Percentiles rank a stretch among this genome's conserved stretches.
Evolutionary conservation across 2,113 vertebrate species (phyloP).

Genomic region (Nanorana parkeri): DNA sequence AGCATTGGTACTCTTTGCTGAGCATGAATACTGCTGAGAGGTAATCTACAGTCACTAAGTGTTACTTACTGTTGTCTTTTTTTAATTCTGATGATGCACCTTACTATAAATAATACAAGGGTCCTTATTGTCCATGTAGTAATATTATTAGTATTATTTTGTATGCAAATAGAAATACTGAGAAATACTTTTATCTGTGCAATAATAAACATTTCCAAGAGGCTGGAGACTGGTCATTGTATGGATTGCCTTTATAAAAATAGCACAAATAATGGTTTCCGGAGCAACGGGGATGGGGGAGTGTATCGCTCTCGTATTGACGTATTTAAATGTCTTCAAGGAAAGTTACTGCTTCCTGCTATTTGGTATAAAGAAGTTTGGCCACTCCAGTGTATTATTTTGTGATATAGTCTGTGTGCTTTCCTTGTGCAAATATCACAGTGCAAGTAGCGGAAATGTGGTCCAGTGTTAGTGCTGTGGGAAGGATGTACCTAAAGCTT

Average conservation of each 20-base stretch:
- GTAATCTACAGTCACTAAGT: too few relatives aligned
- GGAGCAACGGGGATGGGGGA: slow-evolving; percentile 26
- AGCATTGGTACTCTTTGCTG: too few relatives aligned
- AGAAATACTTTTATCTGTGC: not conserved
- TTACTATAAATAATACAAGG: not conserved
- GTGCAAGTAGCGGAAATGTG: too few relatives aligned
- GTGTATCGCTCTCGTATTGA: slow-evolving; percentile 20
- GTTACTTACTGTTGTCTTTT: too few relatives aligned
- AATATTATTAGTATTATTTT: not conserved
- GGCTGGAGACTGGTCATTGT: not conserved
- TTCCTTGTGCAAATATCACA: too few relatives aligned
- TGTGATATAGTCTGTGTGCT: too few relatives aligned
- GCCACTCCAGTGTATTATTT: not conserved
- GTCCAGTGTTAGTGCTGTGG: too few relatives aligned
- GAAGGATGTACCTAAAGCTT: too few relatives aligned
- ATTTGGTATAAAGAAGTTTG: not conserved
- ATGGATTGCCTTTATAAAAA: slow-evolving; percentile 42
- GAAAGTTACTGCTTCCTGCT: slow-evolving; percentile 30
- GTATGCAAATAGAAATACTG: slow-evolving; percentile 11
- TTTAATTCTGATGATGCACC: too few relatives aligned
- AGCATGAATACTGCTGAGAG: too few relatives aligned
- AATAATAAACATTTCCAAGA: slow-evolving; percentile 12
- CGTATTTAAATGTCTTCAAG: slow-evolving; percentile 15
- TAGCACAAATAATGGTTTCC: slow-evolving; percentile 55
- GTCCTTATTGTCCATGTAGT: not conserved